Conservation (phyloP, 2,888 invertebrate species). For the Xestia rhomboidea region DNA sequence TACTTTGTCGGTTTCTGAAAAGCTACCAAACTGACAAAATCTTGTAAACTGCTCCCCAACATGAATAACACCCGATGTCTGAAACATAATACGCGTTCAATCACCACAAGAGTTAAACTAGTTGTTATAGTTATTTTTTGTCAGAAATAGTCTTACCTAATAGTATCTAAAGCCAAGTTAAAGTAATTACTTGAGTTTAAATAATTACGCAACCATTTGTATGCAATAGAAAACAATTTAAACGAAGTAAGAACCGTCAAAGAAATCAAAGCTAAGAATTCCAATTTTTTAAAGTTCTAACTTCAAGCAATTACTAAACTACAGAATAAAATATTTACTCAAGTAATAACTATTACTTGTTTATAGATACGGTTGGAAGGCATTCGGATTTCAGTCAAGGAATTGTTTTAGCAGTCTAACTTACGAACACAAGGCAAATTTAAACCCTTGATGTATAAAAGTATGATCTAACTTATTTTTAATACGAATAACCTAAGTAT, state of each 20-base stretch:
- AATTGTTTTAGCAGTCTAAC: constrained; percentile 21
- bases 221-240: neutral
- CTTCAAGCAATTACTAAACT: neutral
- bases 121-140: neutral
- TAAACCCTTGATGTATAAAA: constrained; percentile 57
- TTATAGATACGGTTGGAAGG: no score
- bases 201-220: neutral
- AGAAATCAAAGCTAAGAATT: neutral
- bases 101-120: no score
- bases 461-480: constrained; percentile 57
- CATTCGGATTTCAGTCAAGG: no score
- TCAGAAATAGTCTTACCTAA: neutral
- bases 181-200: neutral
- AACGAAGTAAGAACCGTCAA: neutral
- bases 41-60: no score
- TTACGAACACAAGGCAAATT: constrained; percentile 40
- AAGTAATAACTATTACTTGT: no score
- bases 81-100: neutral
- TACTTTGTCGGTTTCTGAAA: no score
- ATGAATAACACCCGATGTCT: no score
- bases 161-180: neutral
- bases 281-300: neutral
- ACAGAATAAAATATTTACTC: neutral
- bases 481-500: constrained; percentile 48
- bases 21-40: no score